Percentiles rank a stretch among this genome's conserved stretches.
These are phyloP conservation scores for Phrynosoma blainvillii DNA, from an alignment of 2,113 vertebrate species.

Conservation along the genomic window DNA sequence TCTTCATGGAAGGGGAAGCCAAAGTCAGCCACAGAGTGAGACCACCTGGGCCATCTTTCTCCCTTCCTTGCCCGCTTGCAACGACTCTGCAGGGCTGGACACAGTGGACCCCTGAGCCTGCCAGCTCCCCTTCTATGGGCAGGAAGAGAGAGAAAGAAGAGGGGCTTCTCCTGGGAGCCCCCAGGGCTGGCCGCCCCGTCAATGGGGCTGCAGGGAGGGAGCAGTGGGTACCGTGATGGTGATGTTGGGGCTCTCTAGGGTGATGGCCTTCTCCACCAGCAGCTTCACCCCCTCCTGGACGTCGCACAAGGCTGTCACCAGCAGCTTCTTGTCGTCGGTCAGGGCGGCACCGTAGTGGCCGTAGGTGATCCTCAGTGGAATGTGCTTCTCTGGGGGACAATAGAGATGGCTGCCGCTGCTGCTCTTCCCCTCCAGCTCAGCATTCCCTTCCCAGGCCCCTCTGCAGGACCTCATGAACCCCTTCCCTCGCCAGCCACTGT, in stretches of 20 bases:
- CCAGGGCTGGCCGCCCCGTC: background rate
- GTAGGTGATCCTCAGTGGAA: conserved; percentile 80
- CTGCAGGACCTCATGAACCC: background rate
- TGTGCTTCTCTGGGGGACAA: conserved; percentile 75
- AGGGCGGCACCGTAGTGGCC: conserved; percentile 77
- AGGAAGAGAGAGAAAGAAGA: background rate
- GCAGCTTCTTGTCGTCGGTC: conserved; percentile 81
- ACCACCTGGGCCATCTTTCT: no score
- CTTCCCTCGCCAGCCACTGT: background rate
- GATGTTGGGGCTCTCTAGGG: conserved; percentile 76
- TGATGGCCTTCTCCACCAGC: conserved; percentile 81
- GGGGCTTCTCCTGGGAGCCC: no score
- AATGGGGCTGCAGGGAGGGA: no score
- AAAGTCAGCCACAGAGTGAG: no score
- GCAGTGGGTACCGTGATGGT: conserved; percentile 73
- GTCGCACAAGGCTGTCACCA: conserved; percentile 80
- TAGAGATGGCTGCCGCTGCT: no score
- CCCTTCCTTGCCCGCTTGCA: background rate
- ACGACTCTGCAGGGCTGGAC: no score
- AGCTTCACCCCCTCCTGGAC: conserved; percentile 70
- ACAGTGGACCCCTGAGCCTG: no score
- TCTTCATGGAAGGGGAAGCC: no score
- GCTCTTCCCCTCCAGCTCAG: no score
- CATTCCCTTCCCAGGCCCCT: background rate
- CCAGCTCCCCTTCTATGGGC: no score